phyloP scores from a whole-genome alignment of 2,797 vertebrate species.

The Cossypha polioptera region DNA sequence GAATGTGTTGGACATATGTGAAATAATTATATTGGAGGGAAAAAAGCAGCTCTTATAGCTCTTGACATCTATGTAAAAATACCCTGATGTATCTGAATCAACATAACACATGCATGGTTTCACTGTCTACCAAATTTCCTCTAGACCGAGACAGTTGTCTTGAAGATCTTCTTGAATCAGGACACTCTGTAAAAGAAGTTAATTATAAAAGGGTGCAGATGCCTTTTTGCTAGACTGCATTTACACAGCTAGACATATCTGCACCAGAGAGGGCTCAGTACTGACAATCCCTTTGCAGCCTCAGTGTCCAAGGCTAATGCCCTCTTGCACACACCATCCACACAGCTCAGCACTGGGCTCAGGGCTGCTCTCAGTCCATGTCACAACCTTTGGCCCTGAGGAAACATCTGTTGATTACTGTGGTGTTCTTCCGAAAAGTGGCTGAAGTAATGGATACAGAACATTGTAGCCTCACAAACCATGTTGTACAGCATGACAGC shows the following conservation, averaged over 20 bases:
- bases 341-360: neutral
- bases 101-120: neutral
- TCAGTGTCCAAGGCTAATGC: neutral
- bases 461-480: neutral
- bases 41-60: neutral
- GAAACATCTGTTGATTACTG: neutral
- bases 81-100: neutral
- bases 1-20: neutral
- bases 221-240: neutral
- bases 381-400: neutral
- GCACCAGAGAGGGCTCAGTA: neutral
- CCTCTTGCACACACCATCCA: fast-evolving
- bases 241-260: neutral
- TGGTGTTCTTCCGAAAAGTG: neutral
- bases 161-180: neutral
- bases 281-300: neutral
- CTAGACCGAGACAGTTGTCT: neutral
- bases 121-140: neutral
- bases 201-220: neutral
- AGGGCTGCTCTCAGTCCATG: neutral
- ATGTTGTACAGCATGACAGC: neutral
- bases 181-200: neutral
- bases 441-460: neutral
- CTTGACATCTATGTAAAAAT: neutral
- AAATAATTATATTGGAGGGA: neutral